Evolutionary conservation across 2,797 vertebrate genomes (phyloP).

Genomic region (Poecilia gillii): DNA sequence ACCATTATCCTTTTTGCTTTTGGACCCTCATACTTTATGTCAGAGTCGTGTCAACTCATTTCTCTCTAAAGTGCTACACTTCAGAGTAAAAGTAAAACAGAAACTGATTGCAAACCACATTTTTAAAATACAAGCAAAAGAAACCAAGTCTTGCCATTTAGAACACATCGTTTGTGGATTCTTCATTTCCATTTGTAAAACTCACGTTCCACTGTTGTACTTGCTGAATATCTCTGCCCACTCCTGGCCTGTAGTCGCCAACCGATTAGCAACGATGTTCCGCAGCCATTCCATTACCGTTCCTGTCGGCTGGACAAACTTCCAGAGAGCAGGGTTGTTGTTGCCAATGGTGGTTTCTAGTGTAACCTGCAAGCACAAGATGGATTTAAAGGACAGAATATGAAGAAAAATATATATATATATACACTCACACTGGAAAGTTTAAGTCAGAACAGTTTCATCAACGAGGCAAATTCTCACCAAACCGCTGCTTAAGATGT

Average conservation of each 20-base stretch:
- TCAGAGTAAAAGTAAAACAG: not conserved
- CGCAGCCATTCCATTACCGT: constrained; percentile 92
- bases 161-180: not conserved
- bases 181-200: constrained; percentile 12
- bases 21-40: not conserved
- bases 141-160: not conserved
- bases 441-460: not conserved
- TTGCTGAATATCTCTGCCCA: constrained; percentile 85
- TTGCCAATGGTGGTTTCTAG: constrained; percentile 96
- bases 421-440: not conserved
- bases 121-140: constrained; percentile 8
- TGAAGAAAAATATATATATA: not conserved
- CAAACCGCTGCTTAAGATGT: constrained; percentile 91
- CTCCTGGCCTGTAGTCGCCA: constrained; percentile 81
- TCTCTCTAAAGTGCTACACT: not conserved
- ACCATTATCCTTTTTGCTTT: not conserved
- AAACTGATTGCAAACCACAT: not conserved
- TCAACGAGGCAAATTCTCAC: constrained; percentile 74
- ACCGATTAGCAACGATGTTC: constrained; percentile 91
- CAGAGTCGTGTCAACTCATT: not conserved
- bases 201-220: constrained; percentile 97
- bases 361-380: constrained; percentile 80
- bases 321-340: constrained; percentile 88
- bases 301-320: constrained; percentile 82
- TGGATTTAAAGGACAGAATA: not conserved